Percentiles rank a stretch among this genome's conserved stretches.
Evolutionary conservation across 1,140 invertebrate genomes (phyloP).

Genomic region (Leptinotarsa lineolata): DNA sequence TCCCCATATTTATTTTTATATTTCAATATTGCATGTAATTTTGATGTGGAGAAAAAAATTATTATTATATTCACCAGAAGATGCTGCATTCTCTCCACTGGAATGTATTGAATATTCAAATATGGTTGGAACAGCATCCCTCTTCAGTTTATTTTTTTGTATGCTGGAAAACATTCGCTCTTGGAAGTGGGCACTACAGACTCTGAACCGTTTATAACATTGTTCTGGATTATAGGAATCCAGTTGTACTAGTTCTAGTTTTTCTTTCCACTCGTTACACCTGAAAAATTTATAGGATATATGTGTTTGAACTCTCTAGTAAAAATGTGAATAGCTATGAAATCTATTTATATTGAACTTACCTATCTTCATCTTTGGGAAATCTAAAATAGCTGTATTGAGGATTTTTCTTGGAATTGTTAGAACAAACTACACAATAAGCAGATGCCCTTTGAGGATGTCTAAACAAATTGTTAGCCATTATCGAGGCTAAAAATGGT

Average conservation of each 20-base stretch:
- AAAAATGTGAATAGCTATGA: background rate
- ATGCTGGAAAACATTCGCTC: constrained; percentile 16
- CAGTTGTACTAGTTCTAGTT: background rate
- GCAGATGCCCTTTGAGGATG: constrained; percentile 3
- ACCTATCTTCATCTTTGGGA: constrained; percentile 17
- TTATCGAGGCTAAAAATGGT: background rate
- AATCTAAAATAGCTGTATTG: constrained; percentile 15
- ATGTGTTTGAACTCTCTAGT: background rate
- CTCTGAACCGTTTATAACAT: constrained; percentile 21
- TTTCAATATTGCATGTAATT: background rate
- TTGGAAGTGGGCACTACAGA: constrained; percentile 16
- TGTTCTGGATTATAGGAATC: background rate
- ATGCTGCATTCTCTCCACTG: background rate
- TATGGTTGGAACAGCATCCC: constrained; percentile 13
- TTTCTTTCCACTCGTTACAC: constrained; percentile 12
- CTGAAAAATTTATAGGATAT: constrained; percentile 13
- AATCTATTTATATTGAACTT: background rate
- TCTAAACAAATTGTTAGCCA: constrained; percentile 15
- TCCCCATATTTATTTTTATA: no score
- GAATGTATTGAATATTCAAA: background rate
- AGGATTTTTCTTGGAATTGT: constrained; percentile 16
- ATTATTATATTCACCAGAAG: constrained; percentile 9
- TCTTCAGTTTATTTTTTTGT: constrained; percentile 16
- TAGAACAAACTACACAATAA: constrained; percentile 15
- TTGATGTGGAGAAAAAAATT: background rate